Conservation (phyloP, 2,797 vertebrate species). For the Huso huso region DNA sequence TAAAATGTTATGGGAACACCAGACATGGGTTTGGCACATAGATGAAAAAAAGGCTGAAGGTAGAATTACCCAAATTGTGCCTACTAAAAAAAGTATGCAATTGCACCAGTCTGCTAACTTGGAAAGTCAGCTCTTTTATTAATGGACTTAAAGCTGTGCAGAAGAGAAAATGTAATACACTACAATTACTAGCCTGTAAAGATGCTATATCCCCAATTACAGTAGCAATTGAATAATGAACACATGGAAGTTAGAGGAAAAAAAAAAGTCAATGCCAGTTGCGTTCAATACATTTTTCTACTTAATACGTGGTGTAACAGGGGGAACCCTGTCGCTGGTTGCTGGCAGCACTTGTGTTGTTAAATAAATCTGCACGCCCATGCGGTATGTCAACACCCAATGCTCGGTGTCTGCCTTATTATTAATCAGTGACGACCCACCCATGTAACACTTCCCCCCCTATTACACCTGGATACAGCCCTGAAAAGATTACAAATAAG, state of each 20-base stretch:
- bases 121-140: not conserved
- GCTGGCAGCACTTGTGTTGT: too few relatives aligned
- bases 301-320: too few relatives aligned
- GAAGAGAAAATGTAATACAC: not conserved
- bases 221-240: not conserved
- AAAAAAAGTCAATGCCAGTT: not conserved
- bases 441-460: too few relatives aligned
- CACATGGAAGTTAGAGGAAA: not conserved
- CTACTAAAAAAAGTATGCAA: not conserved
- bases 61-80: not conserved
- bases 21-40: too few relatives aligned
- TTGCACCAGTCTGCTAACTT: not conserved
- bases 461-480: slow-evolving; percentile 43
- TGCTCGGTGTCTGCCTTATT: too few relatives aligned
- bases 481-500: slow-evolving; percentile 34
- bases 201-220: not conserved
- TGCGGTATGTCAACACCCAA: too few relatives aligned
- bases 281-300: too few relatives aligned
- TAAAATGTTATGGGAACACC: too few relatives aligned
- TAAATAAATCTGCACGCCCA: too few relatives aligned
- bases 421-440: too few relatives aligned
- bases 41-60: not conserved
- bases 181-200: not conserved
- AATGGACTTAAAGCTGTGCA: not conserved
- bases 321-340: too few relatives aligned